Evolutionary conservation across 2,113 vertebrate species (phyloP), one percentile per base, ranked within the genome.

Genomic region (Copsychus sechellarum): DNA sequence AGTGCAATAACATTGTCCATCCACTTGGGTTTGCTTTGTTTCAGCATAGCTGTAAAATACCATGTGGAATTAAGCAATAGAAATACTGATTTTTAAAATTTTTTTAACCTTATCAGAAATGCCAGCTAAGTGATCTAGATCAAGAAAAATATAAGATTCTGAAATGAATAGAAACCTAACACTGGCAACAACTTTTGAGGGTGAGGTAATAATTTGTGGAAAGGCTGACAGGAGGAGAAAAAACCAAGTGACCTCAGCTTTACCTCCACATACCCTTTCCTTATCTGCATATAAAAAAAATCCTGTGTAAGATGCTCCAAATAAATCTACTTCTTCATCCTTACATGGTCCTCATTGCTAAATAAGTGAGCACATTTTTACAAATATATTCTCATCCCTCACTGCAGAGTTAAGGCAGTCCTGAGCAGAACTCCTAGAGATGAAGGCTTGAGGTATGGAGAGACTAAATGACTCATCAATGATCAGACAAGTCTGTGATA

Each of bases 401-500:
- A 62, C n/a, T 8, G 4, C 42, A 66, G 50, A 62, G 62, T 54
- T 66, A 38, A 36, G 43, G 26, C 47, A 42, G 50, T 22, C 36
- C 38, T 58, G 56, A 82, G 38, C 45, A 58, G 34, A 86, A 36
- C 66, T 96, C 56, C 66, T 73, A 18, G 71, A 86, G 54, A 43
- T 47, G 43, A 93, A 21, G 42, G 57, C 62, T 95, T 61, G 66
- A 82, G 87, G 57, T 78, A 69, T 33, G 58, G 84, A 76, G 84
- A 66, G 42, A 50, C 54, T 70, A 77, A 92, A 82, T 90, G 67
- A 88, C 71, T 93, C 85, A 88, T 70, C 66, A 42, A 0, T 42
- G 93, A 87, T 87, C 54, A 88, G 84, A 82, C 53, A 95, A 81
- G 78, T 65, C 74, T 80, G 73, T 76, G 78, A 82, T 23, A 88